These are phyloP conservation scores for Piscicola geometra DNA, from an alignment of 2,888 invertebrate species.

Conservation along the genomic window DNA sequence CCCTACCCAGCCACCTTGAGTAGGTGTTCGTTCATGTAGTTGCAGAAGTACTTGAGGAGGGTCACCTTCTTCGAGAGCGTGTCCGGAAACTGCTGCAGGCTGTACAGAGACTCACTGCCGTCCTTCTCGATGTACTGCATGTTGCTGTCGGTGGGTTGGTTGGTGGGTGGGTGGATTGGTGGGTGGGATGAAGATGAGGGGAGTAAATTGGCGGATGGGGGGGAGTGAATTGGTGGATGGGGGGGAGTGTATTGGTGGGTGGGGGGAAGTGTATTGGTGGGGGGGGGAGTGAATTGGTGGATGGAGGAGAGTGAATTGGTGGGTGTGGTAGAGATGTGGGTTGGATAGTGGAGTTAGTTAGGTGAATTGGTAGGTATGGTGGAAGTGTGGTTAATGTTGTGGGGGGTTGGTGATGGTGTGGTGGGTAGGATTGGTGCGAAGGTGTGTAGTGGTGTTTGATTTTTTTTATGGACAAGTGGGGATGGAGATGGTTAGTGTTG, in stretches of 20 bases:
- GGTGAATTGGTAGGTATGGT: not conserved
- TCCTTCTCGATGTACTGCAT: constrained; percentile 92
- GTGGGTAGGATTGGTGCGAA: not conserved
- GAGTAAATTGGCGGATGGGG: too few species aligned
- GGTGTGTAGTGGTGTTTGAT: not conserved
- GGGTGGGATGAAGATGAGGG: too few species aligned
- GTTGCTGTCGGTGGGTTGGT: constrained; percentile 58
- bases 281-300: too few species aligned
- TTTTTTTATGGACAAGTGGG: too few species aligned
- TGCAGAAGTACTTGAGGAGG: constrained; percentile 87
- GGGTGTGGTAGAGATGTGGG: not conserved
- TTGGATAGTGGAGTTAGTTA: too few species aligned
- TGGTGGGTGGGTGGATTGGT: too few species aligned
- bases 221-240: too few species aligned
- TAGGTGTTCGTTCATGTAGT: constrained; percentile 93
- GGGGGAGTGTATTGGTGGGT: too few species aligned
- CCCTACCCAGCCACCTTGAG: constrained; percentile 69
- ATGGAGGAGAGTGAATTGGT: not conserved
- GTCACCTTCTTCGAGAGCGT: constrained; percentile 89
- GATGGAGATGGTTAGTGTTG: too few species aligned
- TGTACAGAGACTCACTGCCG: constrained; percentile 84
- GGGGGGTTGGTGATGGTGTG: not conserved
- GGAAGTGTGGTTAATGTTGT: not conserved
- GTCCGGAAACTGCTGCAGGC: constrained; percentile 72
- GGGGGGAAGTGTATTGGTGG: too few species aligned